Evolutionary conservation across 2,797 vertebrate genomes (phyloP), one percentile per base, ranked within the genome.

Genomic region (Clamator glandarius): DNA sequence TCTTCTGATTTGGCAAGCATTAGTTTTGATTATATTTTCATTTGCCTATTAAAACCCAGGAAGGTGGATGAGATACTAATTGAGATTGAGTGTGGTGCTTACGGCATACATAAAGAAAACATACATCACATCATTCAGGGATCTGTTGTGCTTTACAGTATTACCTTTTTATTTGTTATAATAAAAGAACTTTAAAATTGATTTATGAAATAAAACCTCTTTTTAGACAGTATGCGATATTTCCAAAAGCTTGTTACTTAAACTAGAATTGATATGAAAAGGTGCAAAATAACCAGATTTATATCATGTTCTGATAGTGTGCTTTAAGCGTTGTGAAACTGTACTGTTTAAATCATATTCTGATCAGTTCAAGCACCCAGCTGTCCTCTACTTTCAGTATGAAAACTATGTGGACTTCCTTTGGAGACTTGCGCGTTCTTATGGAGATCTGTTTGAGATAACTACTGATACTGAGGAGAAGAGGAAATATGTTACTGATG

Each of bases 381-480:
- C n/a, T 88, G 18, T 92, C 50, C 8, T 91, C 48, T 95, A 21
- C 61, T 92, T 96, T 42, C 95, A 99, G 99, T 99, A 98, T 90
- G 98, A 97, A 96, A 97, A 98, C 95, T 97, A 93, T 72, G 97
- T 97, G 31, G 90, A 97, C 31, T 99, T 98, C 95, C 98, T 99
- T 55, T 99, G 99, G 99, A 98, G 99, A 39, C 96, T 99, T 63
- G 97, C 95, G 68, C 98, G 99, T 58, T 98, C 98, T 61, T 98
- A 99, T 92, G 98, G 98, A 76, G 99, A 99, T 90, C 97, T 99
- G 94, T 99, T 98, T 97, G 98, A 99, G 84, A 72, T 98, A 95
- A 97, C 98, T 94, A 62, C 95, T 94, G 97, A 98, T 90, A 39
- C 80, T 74, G 98, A 98, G 90, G 98, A 99, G 95, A 99, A 99